Base-by-base conservation (phyloP, 2,888 invertebrate species). In the Caprella mutica region DNA sequence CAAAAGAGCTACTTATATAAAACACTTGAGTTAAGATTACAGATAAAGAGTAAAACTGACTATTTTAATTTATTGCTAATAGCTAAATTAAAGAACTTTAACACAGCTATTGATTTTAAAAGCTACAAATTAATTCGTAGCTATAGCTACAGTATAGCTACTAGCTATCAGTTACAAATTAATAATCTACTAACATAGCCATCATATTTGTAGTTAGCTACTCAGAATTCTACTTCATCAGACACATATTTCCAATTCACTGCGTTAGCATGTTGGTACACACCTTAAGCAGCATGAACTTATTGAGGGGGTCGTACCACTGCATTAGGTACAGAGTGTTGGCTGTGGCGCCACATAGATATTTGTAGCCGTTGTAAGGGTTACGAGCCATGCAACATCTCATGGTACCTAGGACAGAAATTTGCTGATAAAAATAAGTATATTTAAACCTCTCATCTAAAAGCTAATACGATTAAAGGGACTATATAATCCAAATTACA, bases 321-420 rank as follows among this genome's bases (percentile, higher is more conserved):
- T 98, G 97, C 94, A 96, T 94, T 62, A 98, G 80, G 74, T 94
- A 93, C 66, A 98, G 85, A 3, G 92, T 90, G 46, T 81, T 83
- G 6, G 87, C 81, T 67, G 91, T 83, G n/a, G 94, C 92, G 9
- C 94, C 96, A 73, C 94, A 94, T 65, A 98, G 78, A 76, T 97
- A 98, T 73, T 93, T 93, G 76, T 96, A 94, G 51, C 94, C 96
- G 74, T 96, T 93, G 77, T 94, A 94, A 0, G 94, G 92, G 76
- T 96, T 98, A 39, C 94, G 79, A 0, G 88, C 90, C n/a, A 97
- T 92, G 69, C 93, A 93, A 72, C 97, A 98, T 65, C 85, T 84
- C 50, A 84, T 81, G 70, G 93, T 96, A 43, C 90, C 91, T 74
- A 90, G 86, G n/a, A n/a, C n/a, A n/a, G n/a, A n/a, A n/a, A n/a